Evolutionary conservation across 2,888 invertebrate genomes (phyloP).

Genomic region (Elmis aenea): DNA sequence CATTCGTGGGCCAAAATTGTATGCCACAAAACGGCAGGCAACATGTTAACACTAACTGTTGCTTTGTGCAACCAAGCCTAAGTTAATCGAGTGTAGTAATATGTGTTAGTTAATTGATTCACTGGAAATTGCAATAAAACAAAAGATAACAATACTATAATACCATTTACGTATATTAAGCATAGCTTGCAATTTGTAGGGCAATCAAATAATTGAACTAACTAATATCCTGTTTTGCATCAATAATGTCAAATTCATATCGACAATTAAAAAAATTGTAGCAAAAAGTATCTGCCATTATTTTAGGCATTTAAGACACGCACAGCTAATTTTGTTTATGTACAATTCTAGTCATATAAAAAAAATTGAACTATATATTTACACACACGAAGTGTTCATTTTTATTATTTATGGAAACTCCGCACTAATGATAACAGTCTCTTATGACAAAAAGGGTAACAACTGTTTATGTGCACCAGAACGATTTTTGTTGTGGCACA

Average conservation of each 20-base stretch:
- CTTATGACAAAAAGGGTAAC: conserved; percentile 14
- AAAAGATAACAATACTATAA: no score
- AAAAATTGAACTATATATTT: background rate
- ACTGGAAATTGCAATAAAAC: no score
- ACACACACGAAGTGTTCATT: background rate
- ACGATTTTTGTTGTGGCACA: conserved; percentile 14
- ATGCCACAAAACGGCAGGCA: no score
- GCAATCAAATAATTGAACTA: no score
- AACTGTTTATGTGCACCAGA: conserved; percentile 13
- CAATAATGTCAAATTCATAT: background rate
- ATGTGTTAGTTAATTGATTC: no score
- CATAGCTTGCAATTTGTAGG: no score
- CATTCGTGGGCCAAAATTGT: no score
- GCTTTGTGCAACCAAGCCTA: no score
- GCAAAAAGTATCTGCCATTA: background rate
- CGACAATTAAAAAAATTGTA: background rate
- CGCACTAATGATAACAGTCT: conserved; percentile 4
- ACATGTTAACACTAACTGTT: no score
- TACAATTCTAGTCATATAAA: background rate
- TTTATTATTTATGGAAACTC: background rate
- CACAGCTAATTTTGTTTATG: background rate
- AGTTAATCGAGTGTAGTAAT: no score
- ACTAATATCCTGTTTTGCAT: no score
- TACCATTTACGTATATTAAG: no score
- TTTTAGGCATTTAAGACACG: background rate